Evolutionary conservation across 2,797 vertebrate genomes (phyloP).

Genomic region (Rhinatrema bivittatum): DNA sequence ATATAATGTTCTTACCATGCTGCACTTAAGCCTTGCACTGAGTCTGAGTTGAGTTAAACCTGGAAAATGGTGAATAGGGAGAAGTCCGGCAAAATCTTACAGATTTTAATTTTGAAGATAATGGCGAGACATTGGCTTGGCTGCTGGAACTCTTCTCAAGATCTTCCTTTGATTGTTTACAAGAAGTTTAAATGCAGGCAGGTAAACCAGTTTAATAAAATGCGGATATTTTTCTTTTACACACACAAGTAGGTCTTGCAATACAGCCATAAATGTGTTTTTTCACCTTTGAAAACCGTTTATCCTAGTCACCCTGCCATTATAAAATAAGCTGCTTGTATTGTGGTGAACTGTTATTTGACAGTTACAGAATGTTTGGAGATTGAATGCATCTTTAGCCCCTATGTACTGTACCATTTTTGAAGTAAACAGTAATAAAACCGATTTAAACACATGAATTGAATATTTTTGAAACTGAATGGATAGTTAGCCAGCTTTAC

Average conservation of each 20-base stretch:
- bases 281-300: no score
- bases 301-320: no score
- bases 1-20: constrained; percentile 44
- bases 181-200: constrained; percentile 1
- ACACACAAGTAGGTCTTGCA: constrained; percentile 1
- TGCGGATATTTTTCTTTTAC: neutral
- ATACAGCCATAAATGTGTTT: no score
- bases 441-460: neutral
- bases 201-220: neutral
- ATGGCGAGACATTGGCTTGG: neutral
- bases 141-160: neutral
- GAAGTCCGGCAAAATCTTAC: constrained; percentile 1
- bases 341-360: neutral
- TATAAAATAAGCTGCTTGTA: neutral
- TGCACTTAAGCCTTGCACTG: constrained; percentile 21
- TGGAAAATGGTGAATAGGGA: neutral
- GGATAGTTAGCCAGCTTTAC: no score
- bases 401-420: constrained; percentile 7
- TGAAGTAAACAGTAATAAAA: constrained; percentile 25
- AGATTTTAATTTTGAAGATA: constrained; percentile 4
- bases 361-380: neutral
- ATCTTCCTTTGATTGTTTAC: neutral
- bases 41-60: neutral
- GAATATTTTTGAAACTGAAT: neutral
- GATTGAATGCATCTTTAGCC: neutral